Evolutionary conservation across 2,888 invertebrate genomes (phyloP).

Genomic region (Athalia rosae): DNA sequence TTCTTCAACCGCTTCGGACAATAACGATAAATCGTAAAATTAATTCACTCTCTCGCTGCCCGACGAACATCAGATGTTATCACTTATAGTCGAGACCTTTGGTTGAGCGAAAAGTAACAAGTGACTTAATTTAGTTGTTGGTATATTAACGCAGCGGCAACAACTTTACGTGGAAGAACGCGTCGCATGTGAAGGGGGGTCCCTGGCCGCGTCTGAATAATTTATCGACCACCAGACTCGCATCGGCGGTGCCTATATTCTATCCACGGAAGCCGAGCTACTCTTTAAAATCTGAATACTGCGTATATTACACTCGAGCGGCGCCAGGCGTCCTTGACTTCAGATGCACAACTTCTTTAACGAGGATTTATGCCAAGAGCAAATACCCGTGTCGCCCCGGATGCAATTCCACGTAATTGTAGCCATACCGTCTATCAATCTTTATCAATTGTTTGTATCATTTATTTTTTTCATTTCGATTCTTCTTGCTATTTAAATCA

Average conservation of each 20-base stretch:
- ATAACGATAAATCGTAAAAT: too few species aligned
- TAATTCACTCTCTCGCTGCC: too few species aligned
- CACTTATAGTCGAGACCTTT: neutral
- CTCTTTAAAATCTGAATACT: conserved; percentile 19
- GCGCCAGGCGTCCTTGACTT: conserved; percentile 28
- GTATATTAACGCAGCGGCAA: neutral
- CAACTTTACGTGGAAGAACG: neutral
- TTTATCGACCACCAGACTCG: conserved; percentile 3
- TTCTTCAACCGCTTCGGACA: too few species aligned
- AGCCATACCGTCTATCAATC: neutral
- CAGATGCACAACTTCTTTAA: conserved; percentile 15
- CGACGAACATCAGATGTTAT: neutral
- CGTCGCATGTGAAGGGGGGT: neutral
- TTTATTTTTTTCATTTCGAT: neutral
- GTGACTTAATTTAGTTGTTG: neutral
- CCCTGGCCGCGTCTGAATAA: neutral
- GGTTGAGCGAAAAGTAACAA: neutral
- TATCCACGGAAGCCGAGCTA: neutral
- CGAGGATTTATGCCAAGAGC: conserved; percentile 22
- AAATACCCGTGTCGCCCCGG: neutral
- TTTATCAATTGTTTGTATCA: conserved; percentile 8
- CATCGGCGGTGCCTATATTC: conserved; percentile 7
- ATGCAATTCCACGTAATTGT: neutral
- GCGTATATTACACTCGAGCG: neutral
- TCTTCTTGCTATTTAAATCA: too few species aligned